Percentiles rank a stretch among this genome's conserved stretches.
phyloP scores from a whole-genome alignment of 2,888 invertebrate genomes.

The Reticulitermes lucifugus region DNA sequence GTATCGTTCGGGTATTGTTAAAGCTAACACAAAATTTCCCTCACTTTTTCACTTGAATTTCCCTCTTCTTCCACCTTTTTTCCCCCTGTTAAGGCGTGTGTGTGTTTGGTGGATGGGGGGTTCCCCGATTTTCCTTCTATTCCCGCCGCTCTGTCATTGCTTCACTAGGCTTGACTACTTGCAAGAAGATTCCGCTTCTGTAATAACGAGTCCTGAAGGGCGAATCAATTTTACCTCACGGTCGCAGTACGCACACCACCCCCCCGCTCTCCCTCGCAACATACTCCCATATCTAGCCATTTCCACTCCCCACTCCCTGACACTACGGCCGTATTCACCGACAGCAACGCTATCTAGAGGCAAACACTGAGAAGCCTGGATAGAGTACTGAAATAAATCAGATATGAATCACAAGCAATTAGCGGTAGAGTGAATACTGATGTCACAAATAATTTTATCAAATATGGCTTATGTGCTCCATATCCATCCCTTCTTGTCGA shows the following conservation, averaged over 20 bases:
- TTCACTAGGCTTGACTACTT: neutral
- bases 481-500: neutral
- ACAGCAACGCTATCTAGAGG: neutral
- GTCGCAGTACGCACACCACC: neutral
- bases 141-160: neutral
- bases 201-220: constrained; percentile 41
- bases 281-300: neutral
- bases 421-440: neutral
- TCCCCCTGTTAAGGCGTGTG: constrained; percentile 14
- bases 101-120: neutral
- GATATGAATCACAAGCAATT: neutral
- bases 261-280: neutral
- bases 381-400: neutral
- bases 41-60: constrained; percentile 39
- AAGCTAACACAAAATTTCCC: constrained; percentile 41
- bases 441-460: neutral
- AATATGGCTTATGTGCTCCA: neutral
- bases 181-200: constrained; percentile 26
- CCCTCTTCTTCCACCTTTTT: constrained; percentile 22
- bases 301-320: neutral
- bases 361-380: neutral
- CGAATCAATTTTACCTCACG: constrained; percentile 41
- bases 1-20: constrained; percentile 42
- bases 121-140: constrained; percentile 12
- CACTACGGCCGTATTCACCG: neutral